These are phyloP conservation scores for Solen grandis DNA, from an alignment of 1,140 invertebrate genomes.

Conservation along the genomic window DNA sequence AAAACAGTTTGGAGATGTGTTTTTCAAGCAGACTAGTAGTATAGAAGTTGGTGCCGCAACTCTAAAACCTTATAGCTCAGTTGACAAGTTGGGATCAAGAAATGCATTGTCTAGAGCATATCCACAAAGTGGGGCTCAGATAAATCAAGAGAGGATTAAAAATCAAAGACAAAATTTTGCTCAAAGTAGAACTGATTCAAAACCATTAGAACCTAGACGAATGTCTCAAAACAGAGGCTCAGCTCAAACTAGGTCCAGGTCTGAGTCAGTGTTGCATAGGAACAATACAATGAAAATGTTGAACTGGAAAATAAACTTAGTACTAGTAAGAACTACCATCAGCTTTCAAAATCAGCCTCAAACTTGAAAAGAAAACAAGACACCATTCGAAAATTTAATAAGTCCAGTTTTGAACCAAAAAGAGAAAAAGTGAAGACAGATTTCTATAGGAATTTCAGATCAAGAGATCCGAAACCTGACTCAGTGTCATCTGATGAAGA, in stretches of 20 bases:
- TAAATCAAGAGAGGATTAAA: too few relatives aligned
- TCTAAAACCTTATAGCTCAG: too few relatives aligned
- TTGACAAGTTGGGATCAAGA: too few relatives aligned
- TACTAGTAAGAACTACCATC: too few relatives aligned
- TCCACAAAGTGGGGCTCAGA: constrained; percentile 1
- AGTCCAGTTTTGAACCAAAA: constrained; percentile 23
- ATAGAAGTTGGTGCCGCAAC: too few relatives aligned
- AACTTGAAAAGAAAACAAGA: constrained; percentile 34
- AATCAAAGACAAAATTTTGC: too few relatives aligned
- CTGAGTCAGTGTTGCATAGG: constrained; percentile 20
- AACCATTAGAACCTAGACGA: constrained; percentile 8
- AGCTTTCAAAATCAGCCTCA: constrained; percentile 45
- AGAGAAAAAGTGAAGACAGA: constrained; percentile 24
- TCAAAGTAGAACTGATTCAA: background rate
- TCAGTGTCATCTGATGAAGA: constrained; percentile 27
- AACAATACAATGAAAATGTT: too few relatives aligned
- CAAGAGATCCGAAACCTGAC: constrained; percentile 19
- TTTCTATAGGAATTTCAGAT: constrained; percentile 28
- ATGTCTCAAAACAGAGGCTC: background rate
- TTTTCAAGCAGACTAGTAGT: too few relatives aligned
- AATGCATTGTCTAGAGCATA: too few relatives aligned
- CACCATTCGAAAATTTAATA: constrained; percentile 38
- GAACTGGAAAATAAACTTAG: too few relatives aligned
- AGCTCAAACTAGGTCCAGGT: constrained; percentile 29
- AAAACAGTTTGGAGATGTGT: too few relatives aligned